Conservation (phyloP, 2,888 invertebrate species). For the Mimachlamys varia region DNA sequence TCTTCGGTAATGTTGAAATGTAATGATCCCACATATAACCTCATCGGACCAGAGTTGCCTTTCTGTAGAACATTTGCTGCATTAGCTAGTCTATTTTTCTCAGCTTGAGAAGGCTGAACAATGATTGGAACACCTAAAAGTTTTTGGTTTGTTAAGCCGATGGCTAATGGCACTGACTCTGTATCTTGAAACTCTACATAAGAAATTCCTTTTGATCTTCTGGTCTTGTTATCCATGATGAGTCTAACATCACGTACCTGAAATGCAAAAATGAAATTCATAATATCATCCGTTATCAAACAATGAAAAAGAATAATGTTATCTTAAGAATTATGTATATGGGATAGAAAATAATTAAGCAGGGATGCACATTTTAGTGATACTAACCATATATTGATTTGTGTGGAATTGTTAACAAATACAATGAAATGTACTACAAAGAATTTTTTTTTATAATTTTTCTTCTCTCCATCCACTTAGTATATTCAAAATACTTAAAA, state of each 20-base stretch:
- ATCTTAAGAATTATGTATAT: too few relatives aligned
- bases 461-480: too few relatives aligned
- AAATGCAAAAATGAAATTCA: slow-evolving; percentile 46
- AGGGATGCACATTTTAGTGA: too few relatives aligned
- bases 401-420: too few relatives aligned
- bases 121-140: slow-evolving; percentile 97
- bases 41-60: slow-evolving; percentile 92
- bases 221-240: slow-evolving; percentile 99
- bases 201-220: slow-evolving; percentile 99
- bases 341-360: too few relatives aligned
- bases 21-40: slow-evolving; percentile 97
- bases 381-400: too few relatives aligned
- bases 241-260: slow-evolving; percentile 95
- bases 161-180: slow-evolving; percentile 96
- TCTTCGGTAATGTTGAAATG: slow-evolving; percentile 99
- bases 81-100: slow-evolving; percentile 83
- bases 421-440: too few relatives aligned
- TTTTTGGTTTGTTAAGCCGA: slow-evolving; percentile 97
- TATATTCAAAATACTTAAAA: too few relatives aligned
- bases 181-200: slow-evolving; percentile 99
- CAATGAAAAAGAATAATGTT: too few relatives aligned
- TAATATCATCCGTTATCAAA: too few relatives aligned
- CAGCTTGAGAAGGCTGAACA: slow-evolving; percentile 98
- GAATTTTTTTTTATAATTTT: too few relatives aligned
- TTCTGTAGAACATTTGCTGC: slow-evolving; percentile 71